phyloP scores from a whole-genome alignment of 2,888 invertebrate genomes.

The Andrena haemorrhoa region DNA sequence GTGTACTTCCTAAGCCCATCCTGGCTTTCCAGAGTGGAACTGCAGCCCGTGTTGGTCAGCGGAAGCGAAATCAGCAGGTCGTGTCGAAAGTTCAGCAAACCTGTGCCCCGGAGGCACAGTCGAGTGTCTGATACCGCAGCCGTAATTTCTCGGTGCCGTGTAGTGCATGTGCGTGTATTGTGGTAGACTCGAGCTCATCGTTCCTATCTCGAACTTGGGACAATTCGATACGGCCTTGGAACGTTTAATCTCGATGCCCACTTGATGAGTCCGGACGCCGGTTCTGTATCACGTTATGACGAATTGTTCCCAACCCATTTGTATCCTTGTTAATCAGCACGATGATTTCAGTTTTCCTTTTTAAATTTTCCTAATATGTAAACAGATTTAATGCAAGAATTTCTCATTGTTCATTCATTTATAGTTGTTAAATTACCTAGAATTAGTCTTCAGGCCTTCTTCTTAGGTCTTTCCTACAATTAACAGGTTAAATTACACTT shows the following conservation, averaged over 20 bases:
- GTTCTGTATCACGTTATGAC: conserved; percentile 8
- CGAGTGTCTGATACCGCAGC: conserved; percentile 54
- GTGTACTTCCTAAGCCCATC: conserved; percentile 39
- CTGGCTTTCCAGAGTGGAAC: conserved; percentile 38
- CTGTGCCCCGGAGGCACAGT: conserved; percentile 45
- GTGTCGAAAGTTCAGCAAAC: conserved; percentile 66
- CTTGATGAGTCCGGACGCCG: conserved; percentile 13
- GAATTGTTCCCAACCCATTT: not conserved
- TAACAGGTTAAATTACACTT: too few species aligned
- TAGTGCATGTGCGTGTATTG: conserved; percentile 36
- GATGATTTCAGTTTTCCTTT: not conserved
- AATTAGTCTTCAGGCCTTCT: too few species aligned
- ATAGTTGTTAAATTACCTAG: too few species aligned
- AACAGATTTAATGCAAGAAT: not conserved
- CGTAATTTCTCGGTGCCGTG: conserved; percentile 43
- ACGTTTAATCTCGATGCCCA: conserved; percentile 26
- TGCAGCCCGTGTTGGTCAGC: conserved; percentile 45
- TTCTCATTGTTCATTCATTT: too few species aligned
- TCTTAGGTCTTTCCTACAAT: too few species aligned
- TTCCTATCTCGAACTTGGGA: conserved; percentile 31
- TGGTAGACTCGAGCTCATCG: conserved; percentile 10
- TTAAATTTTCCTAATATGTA: not conserved
- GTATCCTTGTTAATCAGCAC: not conserved
- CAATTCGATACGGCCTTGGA: conserved; percentile 32
- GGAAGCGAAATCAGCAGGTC: conserved; percentile 66